A percentile compares a stretch with the other conserved stretches of the same genome.
These are phyloP conservation scores for Sicus ferrugineus DNA, from an alignment of 2,888 invertebrate genomes.

Conservation along the genomic window DNA sequence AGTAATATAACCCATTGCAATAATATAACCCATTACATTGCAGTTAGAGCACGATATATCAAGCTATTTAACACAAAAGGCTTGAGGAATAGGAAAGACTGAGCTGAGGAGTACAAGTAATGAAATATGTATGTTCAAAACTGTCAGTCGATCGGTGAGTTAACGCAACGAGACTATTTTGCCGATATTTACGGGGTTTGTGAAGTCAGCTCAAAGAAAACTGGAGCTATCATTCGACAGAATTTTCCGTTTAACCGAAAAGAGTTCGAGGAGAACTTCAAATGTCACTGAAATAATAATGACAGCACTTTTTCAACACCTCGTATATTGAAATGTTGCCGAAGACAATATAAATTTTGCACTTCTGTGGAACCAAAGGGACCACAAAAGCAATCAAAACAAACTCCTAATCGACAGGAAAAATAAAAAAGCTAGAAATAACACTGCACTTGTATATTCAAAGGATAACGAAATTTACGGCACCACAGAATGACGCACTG, in stretches of 20 bases:
- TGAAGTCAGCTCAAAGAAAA: no score
- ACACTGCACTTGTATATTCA: neutral
- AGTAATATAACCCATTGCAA: no score
- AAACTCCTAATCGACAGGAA: conserved; percentile 5
- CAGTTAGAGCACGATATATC: no score
- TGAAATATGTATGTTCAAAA: no score
- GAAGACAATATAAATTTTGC: conserved; percentile 18
- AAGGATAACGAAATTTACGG: conserved; percentile 22
- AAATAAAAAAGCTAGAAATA: neutral
- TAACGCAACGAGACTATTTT: no score
- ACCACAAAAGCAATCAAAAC: conserved; percentile 24
- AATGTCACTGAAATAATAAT: conserved; percentile 19
- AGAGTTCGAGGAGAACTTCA: neutral
- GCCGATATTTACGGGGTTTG: no score
- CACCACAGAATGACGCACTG: conserved; percentile 10
- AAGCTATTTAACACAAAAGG: no score
- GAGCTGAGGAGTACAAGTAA: no score
- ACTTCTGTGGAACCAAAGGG: neutral
- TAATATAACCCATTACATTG: no score
- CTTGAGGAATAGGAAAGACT: no score
- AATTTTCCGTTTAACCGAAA: neutral
- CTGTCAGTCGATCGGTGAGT: no score
- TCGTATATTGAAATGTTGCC: conserved; percentile 12
- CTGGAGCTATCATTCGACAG: no score
- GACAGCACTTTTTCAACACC: conserved; percentile 20